Conservation (phyloP, 1,140 invertebrate species). For the Harpegnathos saltator region DNA sequence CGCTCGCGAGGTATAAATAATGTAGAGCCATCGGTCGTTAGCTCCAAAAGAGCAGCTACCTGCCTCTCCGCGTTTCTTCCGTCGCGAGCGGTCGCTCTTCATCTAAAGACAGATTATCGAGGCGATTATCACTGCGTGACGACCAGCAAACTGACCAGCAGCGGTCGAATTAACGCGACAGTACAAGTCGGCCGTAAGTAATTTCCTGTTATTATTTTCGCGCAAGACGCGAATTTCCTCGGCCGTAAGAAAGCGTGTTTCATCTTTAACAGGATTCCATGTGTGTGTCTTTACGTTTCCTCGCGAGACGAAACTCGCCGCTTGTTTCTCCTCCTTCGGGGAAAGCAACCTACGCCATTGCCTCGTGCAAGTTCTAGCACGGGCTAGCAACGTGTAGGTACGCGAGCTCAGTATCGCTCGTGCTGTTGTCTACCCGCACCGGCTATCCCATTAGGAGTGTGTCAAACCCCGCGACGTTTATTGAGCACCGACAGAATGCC, state of each 20-base stretch:
- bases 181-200: too few species aligned
- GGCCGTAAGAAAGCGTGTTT: too few species aligned
- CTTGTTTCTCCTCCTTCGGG: neutral
- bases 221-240: too few species aligned
- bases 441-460: slow-evolving; percentile 69
- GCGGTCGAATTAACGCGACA: slow-evolving; percentile 11
- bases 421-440: slow-evolving; percentile 17
- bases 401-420: neutral
- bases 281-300: too few species aligned
- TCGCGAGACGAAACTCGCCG: too few species aligned
- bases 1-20: slow-evolving; percentile 69
- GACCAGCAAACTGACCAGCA: slow-evolving; percentile 27
- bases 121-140: too few species aligned
- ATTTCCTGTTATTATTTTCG: too few species aligned
- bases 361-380: neutral
- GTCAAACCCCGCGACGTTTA: slow-evolving; percentile 77
- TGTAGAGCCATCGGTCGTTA: slow-evolving; percentile 72
- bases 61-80: slow-evolving; percentile 57
- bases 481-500: slow-evolving; percentile 71
- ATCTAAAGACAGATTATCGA: slow-evolving; percentile 68
- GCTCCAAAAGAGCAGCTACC: slow-evolving; percentile 66
- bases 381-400: neutral
- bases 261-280: too few species aligned
- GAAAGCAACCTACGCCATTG: slow-evolving; percentile 28
- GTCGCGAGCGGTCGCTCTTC: slow-evolving; percentile 51